Conservation (phyloP, 2,797 vertebrate genomes). For the Distichodus sexfasciatus region DNA sequence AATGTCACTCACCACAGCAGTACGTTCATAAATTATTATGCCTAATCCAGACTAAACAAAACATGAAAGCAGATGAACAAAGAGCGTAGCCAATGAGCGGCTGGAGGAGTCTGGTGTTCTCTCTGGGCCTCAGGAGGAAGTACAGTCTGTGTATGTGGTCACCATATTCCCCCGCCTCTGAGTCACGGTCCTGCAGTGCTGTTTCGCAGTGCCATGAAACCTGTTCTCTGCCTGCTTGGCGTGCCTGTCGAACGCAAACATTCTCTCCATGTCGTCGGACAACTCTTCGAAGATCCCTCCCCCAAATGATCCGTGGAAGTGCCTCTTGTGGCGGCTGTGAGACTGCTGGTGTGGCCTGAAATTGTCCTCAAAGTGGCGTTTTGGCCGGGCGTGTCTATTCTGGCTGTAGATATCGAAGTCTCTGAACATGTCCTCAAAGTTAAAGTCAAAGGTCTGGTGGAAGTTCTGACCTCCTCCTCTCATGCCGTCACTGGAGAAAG, state of each 20-base stretch:
- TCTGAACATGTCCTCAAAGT: slow-evolving; percentile 91
- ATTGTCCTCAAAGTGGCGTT: slow-evolving; percentile 88
- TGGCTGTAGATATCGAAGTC: slow-evolving; percentile 90
- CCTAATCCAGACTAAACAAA: slow-evolving; percentile 32
- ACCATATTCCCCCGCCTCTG: slow-evolving; percentile 97
- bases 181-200: slow-evolving; percentile 93
- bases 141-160: slow-evolving; percentile 95
- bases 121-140: slow-evolving; percentile 67
- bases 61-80: background rate
- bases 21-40: slow-evolving; percentile 43
- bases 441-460: slow-evolving; percentile 85
- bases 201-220: slow-evolving; percentile 85
- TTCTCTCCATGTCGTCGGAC: slow-evolving; percentile 91
- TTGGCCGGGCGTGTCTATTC: slow-evolving; percentile 79
- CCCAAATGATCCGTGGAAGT: slow-evolving; percentile 67
- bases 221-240: slow-evolving; percentile 76
- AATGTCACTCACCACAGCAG: slow-evolving; percentile 48
- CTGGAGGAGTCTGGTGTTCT: slow-evolving; percentile 10
- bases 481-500: slow-evolving; percentile 67
- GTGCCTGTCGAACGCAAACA: slow-evolving; percentile 88
- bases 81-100: background rate
- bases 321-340: slow-evolving; percentile 75
- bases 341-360: slow-evolving; percentile 81
- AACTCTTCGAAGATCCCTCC: slow-evolving; percentile 82
- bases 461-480: slow-evolving; percentile 64